Evolutionary conservation across 2,113 vertebrate species (phyloP), one percentile per base, ranked within the genome.

Genomic region (Taxidea taxus): DNA sequence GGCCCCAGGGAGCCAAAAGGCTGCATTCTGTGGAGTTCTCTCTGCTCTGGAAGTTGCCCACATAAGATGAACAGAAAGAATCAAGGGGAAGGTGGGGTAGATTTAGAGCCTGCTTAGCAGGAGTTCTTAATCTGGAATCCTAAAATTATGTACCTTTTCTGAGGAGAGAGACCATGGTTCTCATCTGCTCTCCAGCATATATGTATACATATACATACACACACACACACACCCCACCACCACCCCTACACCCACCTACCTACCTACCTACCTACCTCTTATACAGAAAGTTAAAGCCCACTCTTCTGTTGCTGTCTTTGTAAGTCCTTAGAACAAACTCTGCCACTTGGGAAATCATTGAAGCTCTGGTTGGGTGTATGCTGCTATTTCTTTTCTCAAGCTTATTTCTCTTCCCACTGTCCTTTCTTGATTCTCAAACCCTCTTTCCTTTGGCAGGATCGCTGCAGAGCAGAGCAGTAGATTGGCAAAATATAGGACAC

Each of bases 401-500:
- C 91, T 98, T 92, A 81, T 97, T 96, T 97, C 93, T 97, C 96
- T 74, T 95, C 98, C 98, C 60, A 25, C 98, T 98, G 34, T 98
- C 98, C 98, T 94, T 98, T 98, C 99, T 97, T 99, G 98, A 99
- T 98, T 98, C 97, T 99, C 87, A 99, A 98, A 98, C 97, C 98
- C 97, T 99, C 98, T 99, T 98, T 99, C 99, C 98, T 99, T 99
- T 99, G 99, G 99, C 99, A 99, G 99, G 99, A 99, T 99, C 98
- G 99, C 99, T 97, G 99, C 99, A 98, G 99, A 99, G 99, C 99
- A 99, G 99, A 99, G 99, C 99, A 99, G 99, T 99, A 99, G 99
- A 99, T 99, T 99, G 99, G 99, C 99, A 99, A 99, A 99, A 99
- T 99, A 99, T 99, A 99, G 99, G 98, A 99, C 99, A 64, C 99